A percentile compares a stretch with the other conserved stretches of the same genome.
Conservation (phyloP, 2,113 vertebrate species). For the Phoenicopterus ruber region DNA sequence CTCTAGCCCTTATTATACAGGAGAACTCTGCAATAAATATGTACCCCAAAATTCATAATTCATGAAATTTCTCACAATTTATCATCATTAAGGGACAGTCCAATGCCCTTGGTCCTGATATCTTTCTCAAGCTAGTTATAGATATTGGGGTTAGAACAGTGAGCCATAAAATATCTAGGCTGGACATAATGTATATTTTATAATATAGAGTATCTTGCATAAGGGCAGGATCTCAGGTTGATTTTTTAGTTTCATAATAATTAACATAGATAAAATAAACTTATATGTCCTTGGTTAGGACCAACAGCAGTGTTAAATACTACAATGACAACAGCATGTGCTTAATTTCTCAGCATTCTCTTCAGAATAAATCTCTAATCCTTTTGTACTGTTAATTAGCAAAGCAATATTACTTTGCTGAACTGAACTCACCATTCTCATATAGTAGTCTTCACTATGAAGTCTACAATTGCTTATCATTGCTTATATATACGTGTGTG, state of each 20-base stretch:
- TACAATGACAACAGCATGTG: background rate
- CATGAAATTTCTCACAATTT: background rate
- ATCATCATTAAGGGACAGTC: background rate
- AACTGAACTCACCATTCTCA: background rate
- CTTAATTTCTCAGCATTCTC: background rate
- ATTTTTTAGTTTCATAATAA: background rate
- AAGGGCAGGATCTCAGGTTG: background rate
- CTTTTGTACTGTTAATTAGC: constrained; percentile 35
- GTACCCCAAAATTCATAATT: background rate
- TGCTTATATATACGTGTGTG: background rate
- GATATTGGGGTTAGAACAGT: background rate
- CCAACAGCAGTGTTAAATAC: background rate
- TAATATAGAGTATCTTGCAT: background rate
- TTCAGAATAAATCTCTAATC: constrained; percentile 3
- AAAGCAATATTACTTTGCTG: constrained; percentile 14
- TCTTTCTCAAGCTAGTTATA: background rate
- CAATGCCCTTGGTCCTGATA: background rate
- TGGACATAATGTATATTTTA: too few relatives aligned
- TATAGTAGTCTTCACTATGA: background rate
- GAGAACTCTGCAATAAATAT: background rate
- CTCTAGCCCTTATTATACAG: background rate
- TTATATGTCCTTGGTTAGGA: background rate
- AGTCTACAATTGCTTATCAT: background rate
- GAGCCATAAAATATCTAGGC: background rate
- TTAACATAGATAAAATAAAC: constrained; percentile 16